Evolutionary conservation across 2,888 invertebrate species (phyloP).

Genomic region (Lycaena phlaeas): DNA sequence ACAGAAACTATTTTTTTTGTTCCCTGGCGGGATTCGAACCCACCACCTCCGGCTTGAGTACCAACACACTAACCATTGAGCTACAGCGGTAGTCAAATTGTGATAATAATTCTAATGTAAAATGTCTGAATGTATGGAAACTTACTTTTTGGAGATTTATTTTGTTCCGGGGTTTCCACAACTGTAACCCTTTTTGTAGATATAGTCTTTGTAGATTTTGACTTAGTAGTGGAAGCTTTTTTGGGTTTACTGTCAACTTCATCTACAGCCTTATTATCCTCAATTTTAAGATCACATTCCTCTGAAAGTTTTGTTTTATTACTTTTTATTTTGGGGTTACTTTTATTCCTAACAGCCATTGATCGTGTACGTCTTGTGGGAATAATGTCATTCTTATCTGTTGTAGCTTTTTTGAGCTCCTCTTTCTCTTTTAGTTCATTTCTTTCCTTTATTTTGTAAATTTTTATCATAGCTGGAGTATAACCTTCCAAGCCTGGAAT

Average conservation of each 20-base stretch:
- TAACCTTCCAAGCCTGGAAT: slow-evolving; percentile 45
- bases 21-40: too few species aligned
- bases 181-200: slow-evolving; percentile 29
- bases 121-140: too few species aligned
- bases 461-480: slow-evolving; percentile 72
- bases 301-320: background rate
- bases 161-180: slow-evolving; percentile 23
- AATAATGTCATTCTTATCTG: slow-evolving; percentile 26
- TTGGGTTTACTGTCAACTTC: background rate
- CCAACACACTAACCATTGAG: too few species aligned
- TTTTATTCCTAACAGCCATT: slow-evolving; percentile 24
- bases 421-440: slow-evolving; percentile 53
- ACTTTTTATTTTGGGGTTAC: slow-evolving; percentile 1
- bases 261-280: background rate
- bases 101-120: too few species aligned
- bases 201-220: slow-evolving; percentile 11
- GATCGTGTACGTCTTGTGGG: slow-evolving; percentile 38
- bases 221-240: background rate
- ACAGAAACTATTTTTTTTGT: too few species aligned
- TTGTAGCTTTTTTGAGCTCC: slow-evolving; percentile 29
- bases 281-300: background rate
- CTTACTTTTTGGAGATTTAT: slow-evolving; percentile 30
- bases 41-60: too few species aligned
- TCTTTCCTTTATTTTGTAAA: slow-evolving; percentile 60
- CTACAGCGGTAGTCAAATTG: too few species aligned